A percentile compares a stretch with the other conserved stretches of the same genome.
Conservation (phyloP, 2,113 vertebrate species). For the Epinephelus fuscoguttatus region DNA sequence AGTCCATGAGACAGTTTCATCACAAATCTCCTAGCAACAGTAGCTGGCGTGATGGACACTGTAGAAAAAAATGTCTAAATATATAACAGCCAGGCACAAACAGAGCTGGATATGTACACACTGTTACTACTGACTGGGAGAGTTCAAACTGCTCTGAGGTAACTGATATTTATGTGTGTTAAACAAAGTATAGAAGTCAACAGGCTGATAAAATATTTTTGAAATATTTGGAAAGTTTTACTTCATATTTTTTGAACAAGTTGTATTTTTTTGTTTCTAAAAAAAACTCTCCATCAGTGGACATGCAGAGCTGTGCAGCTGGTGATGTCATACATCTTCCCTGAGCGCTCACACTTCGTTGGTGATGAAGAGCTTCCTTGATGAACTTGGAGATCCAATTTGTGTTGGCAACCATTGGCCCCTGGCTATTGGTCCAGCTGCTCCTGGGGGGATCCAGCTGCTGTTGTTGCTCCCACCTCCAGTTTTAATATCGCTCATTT, state of each 20-base stretch:
- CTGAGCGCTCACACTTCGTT: background rate
- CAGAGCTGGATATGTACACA: background rate
- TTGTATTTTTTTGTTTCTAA: too few relatives aligned
- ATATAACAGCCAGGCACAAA: background rate
- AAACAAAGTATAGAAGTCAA: too few relatives aligned
- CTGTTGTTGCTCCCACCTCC: constrained; percentile 40
- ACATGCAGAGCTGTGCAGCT: background rate
- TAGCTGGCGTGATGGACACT: background rate
- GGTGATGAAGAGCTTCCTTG: constrained; percentile 39
- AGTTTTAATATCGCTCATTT: constrained; percentile 72
- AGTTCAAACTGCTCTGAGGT: too few relatives aligned
- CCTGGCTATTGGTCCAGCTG: constrained; percentile 25
- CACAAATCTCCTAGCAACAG: background rate
- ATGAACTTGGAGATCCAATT: constrained; percentile 38
- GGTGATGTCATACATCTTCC: background rate
- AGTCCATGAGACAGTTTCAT: background rate
- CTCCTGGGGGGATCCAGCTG: constrained; percentile 29
- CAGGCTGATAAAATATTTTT: too few relatives aligned
- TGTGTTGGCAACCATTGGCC: background rate
- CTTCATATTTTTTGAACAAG: too few relatives aligned
- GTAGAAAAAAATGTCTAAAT: background rate
- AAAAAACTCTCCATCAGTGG: too few relatives aligned
- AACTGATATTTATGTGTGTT: too few relatives aligned
- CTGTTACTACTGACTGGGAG: too few relatives aligned
- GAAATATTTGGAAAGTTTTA: too few relatives aligned